Evolutionary conservation across 1,140 invertebrate genomes (phyloP), one percentile per base, ranked within the genome.

Genomic region (Condylostylus longicornis): DNA sequence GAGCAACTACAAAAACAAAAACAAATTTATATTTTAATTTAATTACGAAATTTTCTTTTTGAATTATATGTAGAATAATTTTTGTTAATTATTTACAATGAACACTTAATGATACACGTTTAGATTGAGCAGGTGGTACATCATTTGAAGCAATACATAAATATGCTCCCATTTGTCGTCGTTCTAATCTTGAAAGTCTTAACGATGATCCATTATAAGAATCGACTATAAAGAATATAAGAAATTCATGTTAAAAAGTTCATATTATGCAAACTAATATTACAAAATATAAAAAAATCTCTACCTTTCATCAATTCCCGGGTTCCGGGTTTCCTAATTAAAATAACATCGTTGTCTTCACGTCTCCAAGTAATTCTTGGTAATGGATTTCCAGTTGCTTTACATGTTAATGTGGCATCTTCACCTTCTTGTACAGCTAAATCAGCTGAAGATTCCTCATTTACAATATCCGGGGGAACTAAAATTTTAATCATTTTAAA

Each of bases 111-210:
- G 76, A 79, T 43, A 90, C 81, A 45, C 84, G 65, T 61, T 86
- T 88, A 66, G 82, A 86, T 50, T 87, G 82, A 10, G 83, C 82
- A 18, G 84, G 85, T 40, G 82, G 85, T 17, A 88, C 82, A 60
- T 88, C 84, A 59, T 88, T 88, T 50, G 77, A 82, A 19, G 83
- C 83, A 47, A 87, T 87, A 64, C 83, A 89, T 42, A 86, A 71
- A 62, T 84, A 87, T 20, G 80, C 77, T 21, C 82, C 83, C 82
- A 87, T 88, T 67, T 87, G 82, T 47, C 74, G 68, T 37, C 83
- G 67, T 47, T 86, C 83, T 47, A 86, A 66, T 29, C 76, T 69
- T 66, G 77, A 70, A 46, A 89, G 69, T 35, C 75, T 67, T 49
- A 86, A 65, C 20, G 68, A 69, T 31, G 75, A 79, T 31, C 79